These are phyloP conservation scores for Campaea margaritaria DNA, from an alignment of 2,888 invertebrate species.

Conservation along the genomic window DNA sequence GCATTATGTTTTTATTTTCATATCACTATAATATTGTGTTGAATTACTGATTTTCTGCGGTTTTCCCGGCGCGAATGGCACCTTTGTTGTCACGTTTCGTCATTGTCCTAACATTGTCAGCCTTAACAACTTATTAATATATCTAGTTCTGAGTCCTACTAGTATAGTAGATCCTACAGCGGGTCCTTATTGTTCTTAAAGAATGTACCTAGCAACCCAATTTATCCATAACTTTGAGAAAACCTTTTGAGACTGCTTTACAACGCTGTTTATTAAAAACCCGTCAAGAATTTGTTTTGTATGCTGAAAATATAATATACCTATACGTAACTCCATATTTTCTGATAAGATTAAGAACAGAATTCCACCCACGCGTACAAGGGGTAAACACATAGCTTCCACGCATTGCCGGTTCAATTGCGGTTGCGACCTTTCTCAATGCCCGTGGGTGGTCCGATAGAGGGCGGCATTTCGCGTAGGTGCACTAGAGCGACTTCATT, in stretches of 20 bases:
- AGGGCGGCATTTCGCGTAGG: slow-evolving; percentile 50
- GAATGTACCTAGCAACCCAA: too few relatives aligned
- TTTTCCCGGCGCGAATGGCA: slow-evolving; percentile 13
- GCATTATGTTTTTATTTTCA: slow-evolving; percentile 50
- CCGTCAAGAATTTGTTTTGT: too few relatives aligned
- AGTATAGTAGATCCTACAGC: too few relatives aligned
- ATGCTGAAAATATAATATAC: too few relatives aligned
- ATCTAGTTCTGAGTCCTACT: not conserved
- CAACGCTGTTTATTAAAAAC: too few relatives aligned
- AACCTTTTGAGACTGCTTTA: too few relatives aligned
- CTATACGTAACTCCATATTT: too few relatives aligned
- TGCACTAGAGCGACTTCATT: slow-evolving; percentile 57
- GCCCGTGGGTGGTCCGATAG: slow-evolving; percentile 47
- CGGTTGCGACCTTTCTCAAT: slow-evolving; percentile 57
- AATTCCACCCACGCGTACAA: slow-evolving; percentile 30
- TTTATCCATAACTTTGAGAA: too few relatives aligned
- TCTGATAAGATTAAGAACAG: too few relatives aligned
- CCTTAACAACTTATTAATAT: not conserved
- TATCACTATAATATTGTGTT: slow-evolving; percentile 36
- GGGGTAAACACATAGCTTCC: slow-evolving; percentile 29
- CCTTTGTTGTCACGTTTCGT: slow-evolving; percentile 9
- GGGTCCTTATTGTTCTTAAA: too few relatives aligned
- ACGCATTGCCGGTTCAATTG: slow-evolving; percentile 41
- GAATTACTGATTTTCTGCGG: slow-evolving; percentile 11
- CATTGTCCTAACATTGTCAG: slow-evolving; percentile 7